Evolutionary conservation across 92 coral and sea anemone species (phyloP).

Genomic region (Zoanthus sociatus): DNA sequence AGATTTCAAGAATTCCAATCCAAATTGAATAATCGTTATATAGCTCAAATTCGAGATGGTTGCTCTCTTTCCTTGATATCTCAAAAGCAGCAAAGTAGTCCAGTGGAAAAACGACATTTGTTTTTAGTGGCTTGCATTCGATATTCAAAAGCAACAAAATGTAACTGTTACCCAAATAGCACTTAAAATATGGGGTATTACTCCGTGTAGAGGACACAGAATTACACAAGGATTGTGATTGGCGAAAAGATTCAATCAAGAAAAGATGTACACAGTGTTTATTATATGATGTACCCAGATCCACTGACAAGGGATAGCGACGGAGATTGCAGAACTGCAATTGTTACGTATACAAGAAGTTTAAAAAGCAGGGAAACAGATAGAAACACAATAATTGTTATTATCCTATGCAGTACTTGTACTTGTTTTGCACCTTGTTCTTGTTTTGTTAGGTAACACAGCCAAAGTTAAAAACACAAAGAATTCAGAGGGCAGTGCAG

Average conservation of each 20-base stretch:
- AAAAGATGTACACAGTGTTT: not conserved
- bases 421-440: not conserved
- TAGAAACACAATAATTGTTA: not conserved
- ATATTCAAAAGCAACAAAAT: too few species aligned
- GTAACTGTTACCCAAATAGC: too few species aligned
- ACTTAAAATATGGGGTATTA: too few species aligned
- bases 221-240: too few species aligned
- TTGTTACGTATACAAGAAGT: not conserved
- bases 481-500: not conserved
- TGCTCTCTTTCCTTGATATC: too few species aligned
- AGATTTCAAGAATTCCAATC: too few species aligned
- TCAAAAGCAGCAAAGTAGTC: too few species aligned
- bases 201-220: too few species aligned
- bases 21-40: too few species aligned
- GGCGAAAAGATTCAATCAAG: not conserved
- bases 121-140: too few species aligned
- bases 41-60: too few species aligned
- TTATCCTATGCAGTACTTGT: not conserved
- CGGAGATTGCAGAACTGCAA: conserved; percentile 12
- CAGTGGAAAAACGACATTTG: too few species aligned
- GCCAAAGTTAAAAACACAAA: not conserved
- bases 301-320: not conserved
- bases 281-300: not conserved
- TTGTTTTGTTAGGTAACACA: not conserved
- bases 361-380: not conserved